Evolutionary conservation across 2,888 invertebrate species (phyloP), one percentile per base, ranked within the genome.

Genomic region (Standfussiana lucernea): DNA sequence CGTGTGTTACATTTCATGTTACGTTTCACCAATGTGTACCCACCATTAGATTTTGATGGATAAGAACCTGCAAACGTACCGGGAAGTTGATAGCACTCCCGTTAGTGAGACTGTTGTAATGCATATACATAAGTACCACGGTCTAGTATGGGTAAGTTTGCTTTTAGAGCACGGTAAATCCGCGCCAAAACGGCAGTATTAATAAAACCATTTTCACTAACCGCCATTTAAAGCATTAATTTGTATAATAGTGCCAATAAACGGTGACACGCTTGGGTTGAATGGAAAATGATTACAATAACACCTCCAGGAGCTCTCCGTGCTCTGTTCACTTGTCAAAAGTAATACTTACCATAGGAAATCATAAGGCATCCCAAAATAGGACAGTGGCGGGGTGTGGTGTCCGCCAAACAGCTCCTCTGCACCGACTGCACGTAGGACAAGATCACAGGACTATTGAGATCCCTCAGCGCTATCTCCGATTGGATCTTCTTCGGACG

Each of bases 331-430:
- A 59, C 18, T 32, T 61, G 10, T 10, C 61, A 61, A 61, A 53
- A 35, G 61, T 35, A 35, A 18, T 3, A 40, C 90, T 88, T 78
- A 95, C 96, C 96, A 80, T 95, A 95, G 15, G 92, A 93, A 42
- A 95, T 90, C 93, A 93, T 95, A 1, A 86, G 88, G 75, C 96
- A 96, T 0, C 95, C 96, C 8, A 91, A 37, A 2, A 96, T 92
- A 0, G 96, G 96, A 68, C 96, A 96, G 15, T 94, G 94, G 5
- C 96, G 84, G 0, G 93, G 93, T 35, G 95, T 96, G 0, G 92
- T 95, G 56, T 96, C 96, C 90, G 91, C 91, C 65, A 96, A 83
- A 40, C 94, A 96, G 71, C 85, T 93, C 75, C 86, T 91, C 86
- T 96, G 96, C 0, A 95, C 93, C 0, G 93, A 92, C 77, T 96